A percentile compares a stretch with the other conserved stretches of the same genome.
phyloP scores from a whole-genome alignment of 1,140 invertebrate species.

The Riptortus pedestris region DNA sequence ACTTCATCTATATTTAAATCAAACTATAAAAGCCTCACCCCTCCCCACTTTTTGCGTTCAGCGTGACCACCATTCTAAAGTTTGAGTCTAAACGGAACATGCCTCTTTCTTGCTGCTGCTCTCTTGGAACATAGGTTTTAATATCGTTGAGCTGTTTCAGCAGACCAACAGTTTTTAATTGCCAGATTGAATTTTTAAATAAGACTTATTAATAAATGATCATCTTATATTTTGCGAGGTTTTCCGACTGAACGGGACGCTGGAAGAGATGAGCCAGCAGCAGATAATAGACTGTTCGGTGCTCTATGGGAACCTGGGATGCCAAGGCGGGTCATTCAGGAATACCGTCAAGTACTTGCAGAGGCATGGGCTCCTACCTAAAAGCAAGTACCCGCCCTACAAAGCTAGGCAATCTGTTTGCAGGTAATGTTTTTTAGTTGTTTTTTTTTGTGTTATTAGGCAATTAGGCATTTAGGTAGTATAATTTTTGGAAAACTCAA shows the following conservation, averaged over 20 bases:
- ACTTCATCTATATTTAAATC: too few species aligned
- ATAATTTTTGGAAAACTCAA: background rate
- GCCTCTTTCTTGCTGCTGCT: too few species aligned
- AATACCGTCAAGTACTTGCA: conserved; percentile 59
- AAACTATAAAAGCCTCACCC: too few species aligned
- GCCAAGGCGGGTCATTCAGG: conserved; percentile 57
- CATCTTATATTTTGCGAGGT: too few species aligned
- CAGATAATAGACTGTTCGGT: conserved; percentile 66
- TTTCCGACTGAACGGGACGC: conserved; percentile 48
- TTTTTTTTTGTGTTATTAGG: background rate
- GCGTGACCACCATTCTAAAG: too few species aligned
- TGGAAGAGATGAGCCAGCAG: conserved; percentile 51
- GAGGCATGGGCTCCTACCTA: conserved; percentile 50
- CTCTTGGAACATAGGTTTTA: too few species aligned
- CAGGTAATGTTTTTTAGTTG: conserved; percentile 1
- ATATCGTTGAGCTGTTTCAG: too few species aligned
- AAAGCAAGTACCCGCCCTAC: conserved; percentile 55
- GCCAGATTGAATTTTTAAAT: too few species aligned
- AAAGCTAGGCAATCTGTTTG: conserved; percentile 38
- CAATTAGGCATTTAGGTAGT: background rate
- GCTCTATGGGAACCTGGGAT: conserved; percentile 55
- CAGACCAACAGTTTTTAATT: too few species aligned
- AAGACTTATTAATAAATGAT: too few species aligned
- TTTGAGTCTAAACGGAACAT: too few species aligned
- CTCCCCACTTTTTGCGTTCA: too few species aligned